Evolutionary conservation across 2,113 vertebrate genomes (phyloP), one percentile per base, ranked within the genome.

Genomic region (Colistium nudipinnis): DNA sequence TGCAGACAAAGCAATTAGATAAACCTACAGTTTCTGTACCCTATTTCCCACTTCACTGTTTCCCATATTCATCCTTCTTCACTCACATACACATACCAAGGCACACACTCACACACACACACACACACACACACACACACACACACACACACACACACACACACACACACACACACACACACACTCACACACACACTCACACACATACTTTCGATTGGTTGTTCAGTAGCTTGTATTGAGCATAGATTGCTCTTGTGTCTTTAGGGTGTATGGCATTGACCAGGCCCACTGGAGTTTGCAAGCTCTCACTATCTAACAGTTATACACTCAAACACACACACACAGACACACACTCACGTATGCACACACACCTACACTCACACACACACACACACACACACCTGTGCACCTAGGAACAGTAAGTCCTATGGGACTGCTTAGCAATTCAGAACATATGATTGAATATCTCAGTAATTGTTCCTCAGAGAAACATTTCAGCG

Each of bases 151-250:
- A 62, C 41, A 57, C 31, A 31, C 12, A 52, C 33, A 24, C 59
- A 14, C 57, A 41, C 48, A 55, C 39, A 45, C 49, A 44, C 53
- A 43, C 20, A 53, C 44, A 20, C 55, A 41, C 30, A 25, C 52
- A 22, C 25, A 41, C 38, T 33, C 59, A 36, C 47, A 54, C 16
- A 52, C 13, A 30, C 48, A 47, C 13, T 33, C 49, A 49, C 4
- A 11, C 57, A 87, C 39, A 88, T 82, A 69, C 14, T 53, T 77
- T 80, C 2, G 73, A 87, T 80, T 80, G 53, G 74, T 61, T 76
- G 30, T 69, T 84, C 76, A 74, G 52, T 62, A 52, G 71, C 62
- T 44, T 49, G 6, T 57, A 78, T 85, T 57, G 80, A 87, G 79
- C 63, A 45, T 12, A 6, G n/a, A 30, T 62, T 57, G 48, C 63